Conservation (phyloP, 2,113 vertebrate species). For the Eidolon helvum region DNA sequence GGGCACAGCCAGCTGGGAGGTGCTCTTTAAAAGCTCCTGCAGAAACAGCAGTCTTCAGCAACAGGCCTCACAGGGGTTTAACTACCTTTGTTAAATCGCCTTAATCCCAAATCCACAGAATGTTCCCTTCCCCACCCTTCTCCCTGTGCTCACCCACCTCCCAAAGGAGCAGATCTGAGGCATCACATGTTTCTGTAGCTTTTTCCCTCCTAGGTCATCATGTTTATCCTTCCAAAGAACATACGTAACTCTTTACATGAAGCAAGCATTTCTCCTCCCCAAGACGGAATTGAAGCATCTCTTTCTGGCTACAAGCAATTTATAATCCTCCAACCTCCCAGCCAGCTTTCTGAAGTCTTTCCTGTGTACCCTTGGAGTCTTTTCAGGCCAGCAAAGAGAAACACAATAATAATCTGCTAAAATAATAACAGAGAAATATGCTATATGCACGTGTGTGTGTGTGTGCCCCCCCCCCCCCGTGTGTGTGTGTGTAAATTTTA, state of each 20-base stretch:
- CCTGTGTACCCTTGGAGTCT: not conserved
- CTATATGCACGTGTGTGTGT: not conserved
- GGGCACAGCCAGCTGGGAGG: not conserved
- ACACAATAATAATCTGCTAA: not conserved
- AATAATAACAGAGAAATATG: not conserved
- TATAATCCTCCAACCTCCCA: not conserved
- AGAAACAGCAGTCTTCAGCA: not conserved
- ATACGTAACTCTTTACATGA: not conserved
- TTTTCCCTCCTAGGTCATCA: not conserved
- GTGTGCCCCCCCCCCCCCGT: not conserved
- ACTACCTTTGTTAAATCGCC: not conserved
- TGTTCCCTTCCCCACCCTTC: not conserved
- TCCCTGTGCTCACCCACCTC: not conserved
- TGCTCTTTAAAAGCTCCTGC: not conserved
- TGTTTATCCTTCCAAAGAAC: not conserved
- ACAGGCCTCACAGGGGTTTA: not conserved
- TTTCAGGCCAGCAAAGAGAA: not conserved
- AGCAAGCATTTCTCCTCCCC: not conserved
- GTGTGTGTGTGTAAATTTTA: not conserved
- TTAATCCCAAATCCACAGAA: not conserved
- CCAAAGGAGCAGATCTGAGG: not conserved
- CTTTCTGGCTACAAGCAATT: not conserved
- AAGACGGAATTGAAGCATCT: not conserved
- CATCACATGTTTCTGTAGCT: rapidly evolving
- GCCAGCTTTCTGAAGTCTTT: not conserved